Evolutionary conservation across 1,140 invertebrate genomes (phyloP), one percentile per base, ranked within the genome.

Genomic region (Conopomorpha cramerella): DNA sequence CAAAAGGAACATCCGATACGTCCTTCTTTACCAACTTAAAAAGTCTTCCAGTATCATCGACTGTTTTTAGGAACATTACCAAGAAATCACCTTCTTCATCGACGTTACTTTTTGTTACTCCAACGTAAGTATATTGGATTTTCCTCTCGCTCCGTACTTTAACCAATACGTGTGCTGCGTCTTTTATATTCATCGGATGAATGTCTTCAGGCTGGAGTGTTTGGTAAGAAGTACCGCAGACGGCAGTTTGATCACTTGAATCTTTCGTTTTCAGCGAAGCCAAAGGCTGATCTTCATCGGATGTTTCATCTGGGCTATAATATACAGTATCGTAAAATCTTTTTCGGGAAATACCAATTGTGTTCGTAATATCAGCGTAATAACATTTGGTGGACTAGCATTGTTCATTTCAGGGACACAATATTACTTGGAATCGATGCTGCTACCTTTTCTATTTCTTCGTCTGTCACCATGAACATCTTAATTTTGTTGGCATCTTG

Each of bases 1-100:
- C 34, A 37, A 16, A 41, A 6, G 34, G 30, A 27, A 27, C 34
- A 29, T 41, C 19, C 10, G 39, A 41, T 38, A 45, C 1, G 16
- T 45, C 38, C 40, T 29, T 45, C 31, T 45, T 35, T 10, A 40
- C 43, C 15, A 40, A 34, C 25, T 45, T 45, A 38, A 45, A 40
- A 27, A 34, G 8, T 40, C 19, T 45, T 40, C 23, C 23, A 25
- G 6, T 7, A 25, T 25, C 23, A 36, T 39, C 23, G 11, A 36
- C 28, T 39, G 36, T 16, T 36, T 43, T 43, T 2, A 36, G 10
- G 25, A 43, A 39, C 41, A 43, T 43, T 3, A 36, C 33, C 23
- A 32, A 3, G 15, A 39, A 34, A 16, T 39, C 38, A 17, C 37
- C 34, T 33, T 25, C 23, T 25, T 25, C 23, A 10, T 25, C 23